Evolutionary conservation across 2,888 invertebrate genomes (phyloP).

Genomic region (Trissoscelio sp.): DNA sequence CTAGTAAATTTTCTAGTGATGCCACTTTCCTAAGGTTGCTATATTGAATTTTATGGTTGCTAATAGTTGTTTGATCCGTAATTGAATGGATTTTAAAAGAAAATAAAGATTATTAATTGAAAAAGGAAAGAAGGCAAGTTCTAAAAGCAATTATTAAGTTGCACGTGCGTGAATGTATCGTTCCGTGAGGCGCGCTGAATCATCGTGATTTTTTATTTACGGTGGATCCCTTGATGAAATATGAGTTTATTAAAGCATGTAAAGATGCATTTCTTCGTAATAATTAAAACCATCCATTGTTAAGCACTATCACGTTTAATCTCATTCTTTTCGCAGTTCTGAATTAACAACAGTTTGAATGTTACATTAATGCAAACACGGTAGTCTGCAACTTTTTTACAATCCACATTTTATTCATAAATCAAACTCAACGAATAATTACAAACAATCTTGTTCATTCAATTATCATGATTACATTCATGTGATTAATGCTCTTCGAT

Average conservation of each 20-base stretch:
- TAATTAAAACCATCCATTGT: conserved; percentile 50
- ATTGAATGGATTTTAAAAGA: too few species aligned
- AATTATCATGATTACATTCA: conserved; percentile 11
- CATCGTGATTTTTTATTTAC: conserved; percentile 55
- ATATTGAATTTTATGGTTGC: too few species aligned
- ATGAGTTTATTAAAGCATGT: conserved; percentile 52
- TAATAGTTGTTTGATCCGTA: too few species aligned
- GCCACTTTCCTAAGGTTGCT: too few species aligned
- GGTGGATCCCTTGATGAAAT: conserved; percentile 25
- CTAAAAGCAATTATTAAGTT: conserved; percentile 40
- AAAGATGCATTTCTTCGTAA: conserved; percentile 56
- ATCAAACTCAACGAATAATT: conserved; percentile 7
- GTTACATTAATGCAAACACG: conserved; percentile 9
- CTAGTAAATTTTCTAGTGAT: too few species aligned
- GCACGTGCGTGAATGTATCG: conserved; percentile 35
- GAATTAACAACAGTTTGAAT: conserved; percentile 10
- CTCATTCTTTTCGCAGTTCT: conserved; percentile 5
- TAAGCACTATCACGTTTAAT: conserved; percentile 35
- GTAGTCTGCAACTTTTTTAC: neutral
- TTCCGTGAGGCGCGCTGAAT: conserved; percentile 41
- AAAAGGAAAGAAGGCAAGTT: too few species aligned
- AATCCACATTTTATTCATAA: conserved; percentile 4
- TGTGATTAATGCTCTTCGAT: conserved; percentile 14
- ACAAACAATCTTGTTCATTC: neutral
- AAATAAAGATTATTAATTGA: too few species aligned